These are phyloP conservation scores for Ptilorrhoa leucosticta DNA, from an alignment of 2,113 vertebrate species.

Conservation along the genomic window DNA sequence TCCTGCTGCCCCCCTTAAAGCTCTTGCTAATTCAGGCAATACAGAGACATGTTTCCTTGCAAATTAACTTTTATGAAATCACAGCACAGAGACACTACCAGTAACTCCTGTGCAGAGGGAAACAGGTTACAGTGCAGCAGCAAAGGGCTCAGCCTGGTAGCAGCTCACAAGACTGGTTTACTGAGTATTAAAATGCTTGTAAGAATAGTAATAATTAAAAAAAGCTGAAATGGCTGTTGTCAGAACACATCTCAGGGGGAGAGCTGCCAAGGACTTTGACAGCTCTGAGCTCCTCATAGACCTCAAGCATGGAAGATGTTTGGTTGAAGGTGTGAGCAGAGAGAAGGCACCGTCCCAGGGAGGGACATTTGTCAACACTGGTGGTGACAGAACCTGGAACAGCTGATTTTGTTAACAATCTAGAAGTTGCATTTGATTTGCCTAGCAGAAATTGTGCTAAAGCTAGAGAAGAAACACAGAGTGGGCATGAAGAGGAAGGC, in stretches of 20 bases:
- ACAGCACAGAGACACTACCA: background rate
- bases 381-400: background rate
- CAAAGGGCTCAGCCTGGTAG: background rate
- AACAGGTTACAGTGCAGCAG: background rate
- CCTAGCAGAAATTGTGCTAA: background rate
- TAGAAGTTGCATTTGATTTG: background rate
- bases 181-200: background rate
- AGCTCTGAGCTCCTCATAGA: background rate
- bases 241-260: background rate
- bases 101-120: background rate
- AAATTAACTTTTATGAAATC: background rate
- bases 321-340: background rate
- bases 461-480: constrained; percentile 7
- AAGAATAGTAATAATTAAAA: background rate
- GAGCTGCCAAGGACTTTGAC: background rate
- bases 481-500: constrained; percentile 20
- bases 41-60: background rate
- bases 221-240: background rate
- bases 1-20: background rate
- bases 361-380: background rate
- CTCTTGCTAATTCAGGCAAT: background rate
- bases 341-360: background rate
- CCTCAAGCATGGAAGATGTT: background rate
- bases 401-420: constrained; percentile 20
- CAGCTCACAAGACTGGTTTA: background rate